Conservation (phyloP, 2,888 invertebrate species). For the Dermolepida albohirtum region DNA sequence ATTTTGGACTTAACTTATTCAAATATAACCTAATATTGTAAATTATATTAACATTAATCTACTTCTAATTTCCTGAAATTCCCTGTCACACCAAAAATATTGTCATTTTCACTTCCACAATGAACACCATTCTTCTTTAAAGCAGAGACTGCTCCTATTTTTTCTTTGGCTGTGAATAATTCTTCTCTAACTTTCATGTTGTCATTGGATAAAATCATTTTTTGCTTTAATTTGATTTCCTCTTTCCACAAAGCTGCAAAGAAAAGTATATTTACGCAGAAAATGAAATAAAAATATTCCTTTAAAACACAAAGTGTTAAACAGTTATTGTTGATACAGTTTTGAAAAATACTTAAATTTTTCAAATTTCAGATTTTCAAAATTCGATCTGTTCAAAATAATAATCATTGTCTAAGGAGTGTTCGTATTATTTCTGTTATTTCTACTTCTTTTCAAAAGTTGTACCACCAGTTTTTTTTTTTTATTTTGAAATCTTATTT, state of each 20-base stretch:
- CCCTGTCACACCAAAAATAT: conserved; percentile 77
- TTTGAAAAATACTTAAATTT: no score
- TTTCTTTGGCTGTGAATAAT: conserved; percentile 77
- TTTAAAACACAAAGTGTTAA: not conserved
- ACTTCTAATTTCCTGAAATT: conserved; percentile 84
- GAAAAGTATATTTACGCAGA: conserved; percentile 17
- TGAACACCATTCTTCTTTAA: conserved; percentile 71
- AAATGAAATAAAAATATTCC: conserved; percentile 40
- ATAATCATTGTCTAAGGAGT: no score
- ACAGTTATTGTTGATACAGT: no score
- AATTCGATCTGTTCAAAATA: no score
- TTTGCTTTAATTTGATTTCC: conserved; percentile 73
- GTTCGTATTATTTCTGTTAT: no score
- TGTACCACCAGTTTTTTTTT: no score
- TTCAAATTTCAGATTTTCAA: no score
- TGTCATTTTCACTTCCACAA: conserved; percentile 75
- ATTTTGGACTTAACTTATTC: no score
- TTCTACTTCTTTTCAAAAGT: no score
- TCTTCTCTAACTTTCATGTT: conserved; percentile 77
- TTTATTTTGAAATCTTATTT: no score
- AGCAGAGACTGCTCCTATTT: conserved; percentile 81
- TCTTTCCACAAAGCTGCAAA: conserved; percentile 76
- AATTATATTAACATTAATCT: conserved; percentile 66
- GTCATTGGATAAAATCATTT: conserved; percentile 74
- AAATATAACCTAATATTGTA: no score